A percentile compares a stretch with the other conserved stretches of the same genome.
Evolutionary conservation across 2,113 vertebrate species (phyloP).

Genomic region (Hippocampus barbouri): DNA sequence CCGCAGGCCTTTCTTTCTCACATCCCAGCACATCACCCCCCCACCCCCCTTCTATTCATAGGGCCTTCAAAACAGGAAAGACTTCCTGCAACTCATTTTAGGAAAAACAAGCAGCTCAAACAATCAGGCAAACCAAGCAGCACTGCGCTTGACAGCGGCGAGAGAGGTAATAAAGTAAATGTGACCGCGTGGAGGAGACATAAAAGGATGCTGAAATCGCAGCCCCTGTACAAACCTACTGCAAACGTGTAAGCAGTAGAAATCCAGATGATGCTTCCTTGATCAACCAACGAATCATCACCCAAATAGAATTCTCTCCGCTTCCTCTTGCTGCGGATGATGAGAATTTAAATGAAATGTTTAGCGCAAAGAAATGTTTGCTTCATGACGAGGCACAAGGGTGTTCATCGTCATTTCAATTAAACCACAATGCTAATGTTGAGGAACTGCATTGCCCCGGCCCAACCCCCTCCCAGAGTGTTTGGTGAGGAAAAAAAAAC

Average conservation of each 20-base stretch:
- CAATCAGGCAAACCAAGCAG: slow-evolving; percentile 49
- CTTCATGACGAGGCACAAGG: neutral
- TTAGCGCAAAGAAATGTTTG: neutral
- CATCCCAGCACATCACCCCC: slow-evolving; percentile 21
- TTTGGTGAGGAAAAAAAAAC: neutral
- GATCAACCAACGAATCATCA: neutral
- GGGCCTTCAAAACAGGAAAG: slow-evolving; percentile 73
- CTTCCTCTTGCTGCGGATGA: neutral
- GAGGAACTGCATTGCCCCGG: neutral
- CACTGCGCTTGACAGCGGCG: slow-evolving; percentile 11
- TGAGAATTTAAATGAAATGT: neutral
- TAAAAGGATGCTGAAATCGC: neutral
- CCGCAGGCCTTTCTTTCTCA: neutral
- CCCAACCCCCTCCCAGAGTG: too few relatives aligned
- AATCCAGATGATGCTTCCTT: neutral
- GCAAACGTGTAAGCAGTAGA: neutral
- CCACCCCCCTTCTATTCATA: slow-evolving; percentile 58
- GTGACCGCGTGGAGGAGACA: slow-evolving; percentile 3
- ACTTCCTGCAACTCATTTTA: slow-evolving; percentile 71
- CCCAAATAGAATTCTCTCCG: neutral
- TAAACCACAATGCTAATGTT: neutral
- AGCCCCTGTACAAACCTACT: neutral
- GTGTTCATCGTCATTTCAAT: neutral
- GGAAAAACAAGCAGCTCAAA: slow-evolving; percentile 66
- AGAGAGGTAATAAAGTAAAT: slow-evolving; percentile 18